Evolutionary conservation across 2,113 vertebrate species (phyloP).

Genomic region (Ploceus nigricollis): DNA sequence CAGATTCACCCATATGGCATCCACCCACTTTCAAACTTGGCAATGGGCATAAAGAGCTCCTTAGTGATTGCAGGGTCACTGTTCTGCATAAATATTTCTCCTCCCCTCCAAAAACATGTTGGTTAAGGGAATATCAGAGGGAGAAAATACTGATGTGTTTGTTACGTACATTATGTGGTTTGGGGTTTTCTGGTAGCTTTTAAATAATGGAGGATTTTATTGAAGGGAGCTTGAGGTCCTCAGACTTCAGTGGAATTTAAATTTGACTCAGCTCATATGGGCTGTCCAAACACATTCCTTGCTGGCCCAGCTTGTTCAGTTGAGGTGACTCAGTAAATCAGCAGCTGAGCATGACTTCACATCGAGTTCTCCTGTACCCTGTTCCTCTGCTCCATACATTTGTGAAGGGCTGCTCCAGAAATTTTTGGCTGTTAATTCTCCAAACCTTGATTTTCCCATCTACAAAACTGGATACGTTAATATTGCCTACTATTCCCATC

Average conservation of each 20-base stretch:
- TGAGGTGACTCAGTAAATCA: not conserved
- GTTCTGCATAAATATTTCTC: not conserved
- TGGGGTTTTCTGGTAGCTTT: not conserved
- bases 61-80: not conserved
- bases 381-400: not conserved
- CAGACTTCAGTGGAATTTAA: not conserved
- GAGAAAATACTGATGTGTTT: not conserved
- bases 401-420: not conserved
- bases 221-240: not conserved
- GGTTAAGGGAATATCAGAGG: not conserved
- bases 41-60: not conserved
- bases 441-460: not conserved
- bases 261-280: not conserved
- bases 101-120: not conserved
- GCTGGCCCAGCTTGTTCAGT: not conserved
- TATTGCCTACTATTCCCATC: not conserved
- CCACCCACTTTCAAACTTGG: not conserved
- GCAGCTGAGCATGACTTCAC: not conserved
- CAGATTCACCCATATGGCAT: not conserved
- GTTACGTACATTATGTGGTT: not conserved
- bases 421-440: not conserved
- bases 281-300: not conserved
- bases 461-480: not conserved
- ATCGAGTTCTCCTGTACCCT: not conserved
- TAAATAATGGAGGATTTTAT: not conserved